Evolutionary conservation across 2,888 invertebrate genomes (phyloP).

Genomic region (Drosophila acutilabella): DNA sequence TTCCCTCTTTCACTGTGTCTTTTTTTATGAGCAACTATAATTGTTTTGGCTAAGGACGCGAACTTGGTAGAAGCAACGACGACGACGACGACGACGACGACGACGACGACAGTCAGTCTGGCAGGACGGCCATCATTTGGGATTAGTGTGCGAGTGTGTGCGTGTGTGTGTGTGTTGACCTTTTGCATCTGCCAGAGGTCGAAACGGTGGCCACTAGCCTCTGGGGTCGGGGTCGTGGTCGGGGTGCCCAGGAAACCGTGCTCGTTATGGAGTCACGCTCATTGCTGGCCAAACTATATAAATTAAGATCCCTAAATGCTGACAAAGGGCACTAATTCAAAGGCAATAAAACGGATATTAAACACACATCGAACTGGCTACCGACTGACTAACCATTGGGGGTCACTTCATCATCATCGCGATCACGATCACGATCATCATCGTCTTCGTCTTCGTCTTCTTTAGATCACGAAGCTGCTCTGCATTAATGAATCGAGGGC

Average conservation of each 20-base stretch:
- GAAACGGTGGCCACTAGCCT: slow-evolving; percentile 29
- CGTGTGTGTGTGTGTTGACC: slow-evolving; percentile 62
- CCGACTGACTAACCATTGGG: slow-evolving; percentile 42
- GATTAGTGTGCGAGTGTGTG: slow-evolving; percentile 62
- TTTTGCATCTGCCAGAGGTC: slow-evolving; percentile 80
- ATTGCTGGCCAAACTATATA: slow-evolving; percentile 65
- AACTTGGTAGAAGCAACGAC: slow-evolving; percentile 33
- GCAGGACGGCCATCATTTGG: slow-evolving; percentile 75
- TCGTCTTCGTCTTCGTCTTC: slow-evolving; percentile 2
- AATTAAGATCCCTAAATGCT: slow-evolving; percentile 81
- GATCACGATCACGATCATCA: slow-evolving; percentile 4
- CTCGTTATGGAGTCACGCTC: slow-evolving; percentile 79
- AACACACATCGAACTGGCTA: slow-evolving; percentile 80
- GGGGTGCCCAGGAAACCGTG: slow-evolving; percentile 63
- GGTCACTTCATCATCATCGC: slow-evolving; percentile 23
- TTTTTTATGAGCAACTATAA: slow-evolving; percentile 53
- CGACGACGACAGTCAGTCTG: slow-evolving; percentile 73
- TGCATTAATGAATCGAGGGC: slow-evolving; percentile 69
- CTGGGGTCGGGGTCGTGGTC: slow-evolving; percentile 1
- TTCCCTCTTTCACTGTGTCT: neutral
- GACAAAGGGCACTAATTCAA: slow-evolving; percentile 81
- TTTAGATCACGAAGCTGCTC: slow-evolving; percentile 26
- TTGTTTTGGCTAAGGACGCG: slow-evolving; percentile 59
- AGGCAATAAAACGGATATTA: slow-evolving; percentile 81
- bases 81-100: slow-evolving; percentile 58